Evolutionary conservation across 2,113 vertebrate genomes (phyloP), one percentile per base, ranked within the genome.

Genomic region (Cyprinus carpio): DNA sequence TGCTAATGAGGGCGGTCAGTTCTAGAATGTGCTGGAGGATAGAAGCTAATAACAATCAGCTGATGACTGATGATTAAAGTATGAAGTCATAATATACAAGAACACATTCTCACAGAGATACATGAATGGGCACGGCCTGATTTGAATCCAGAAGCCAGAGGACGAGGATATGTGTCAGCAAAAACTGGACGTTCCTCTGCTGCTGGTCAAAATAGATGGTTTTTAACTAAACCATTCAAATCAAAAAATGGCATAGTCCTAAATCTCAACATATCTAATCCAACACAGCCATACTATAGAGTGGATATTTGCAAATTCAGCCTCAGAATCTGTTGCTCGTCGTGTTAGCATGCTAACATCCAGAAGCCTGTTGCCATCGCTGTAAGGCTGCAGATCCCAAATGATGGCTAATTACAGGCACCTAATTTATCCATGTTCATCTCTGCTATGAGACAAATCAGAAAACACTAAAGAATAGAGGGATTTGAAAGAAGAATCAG

Each of bases 51-150:
- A 76, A 25, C 27, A 29, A 37, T 43, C 64, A 62, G 40, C 27
- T 46, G 9, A 51, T 65, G 49, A 40, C 11, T 15, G 37, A 71
- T 7, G 84, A 25, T 49, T 23, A 40, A 51, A 71, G 16, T 18
- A 54, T 71, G 20, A 43, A 72, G 12, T 84, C 40, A 67, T 46
- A 51, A 60, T 62, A 62, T 46, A 51, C 20, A 49, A 67, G 46
- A 77, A 67, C 16, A 43, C 10, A 56, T 51, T 46, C 56, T 84
- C 46, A 82, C 69, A 20, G 43, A 58, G 54, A 74, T 15, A 62
- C 56, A 75, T 29, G 62, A 9, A 87, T 84, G 75, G 78, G 78
- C 62, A 84, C 12, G 51, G 51, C 49, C 87, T 85, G 62, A 46
- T 78, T 85, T 87, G 40, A 85, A n/a, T n/a, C n/a, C n/a, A n/a